Conservation (phyloP, 2,888 invertebrate genomes). For the Dolichomitus sp. region DNA sequence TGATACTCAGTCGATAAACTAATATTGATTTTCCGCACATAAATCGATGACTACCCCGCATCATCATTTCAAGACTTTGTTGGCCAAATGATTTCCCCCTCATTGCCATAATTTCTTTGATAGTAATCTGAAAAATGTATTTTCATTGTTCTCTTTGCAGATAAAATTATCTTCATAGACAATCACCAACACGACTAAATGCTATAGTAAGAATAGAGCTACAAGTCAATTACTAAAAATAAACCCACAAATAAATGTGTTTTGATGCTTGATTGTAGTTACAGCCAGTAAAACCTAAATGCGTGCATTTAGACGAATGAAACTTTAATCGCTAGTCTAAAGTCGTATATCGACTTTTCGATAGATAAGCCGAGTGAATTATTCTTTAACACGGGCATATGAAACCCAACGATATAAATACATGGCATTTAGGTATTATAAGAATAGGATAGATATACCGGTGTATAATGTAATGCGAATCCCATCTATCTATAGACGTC, state of each 20-base stretch:
- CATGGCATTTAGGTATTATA: background rate
- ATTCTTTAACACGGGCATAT: background rate
- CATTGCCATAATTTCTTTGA: no score
- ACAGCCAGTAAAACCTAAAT: background rate
- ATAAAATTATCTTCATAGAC: no score
- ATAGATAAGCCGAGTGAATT: background rate
- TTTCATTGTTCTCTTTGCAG: no score
- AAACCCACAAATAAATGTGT: background rate
- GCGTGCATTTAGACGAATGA: background rate
- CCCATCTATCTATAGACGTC: background rate
- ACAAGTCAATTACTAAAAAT: background rate
- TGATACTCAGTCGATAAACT: no score
- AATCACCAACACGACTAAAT: background rate
- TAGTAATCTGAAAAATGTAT: no score
- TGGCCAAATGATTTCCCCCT: no score
- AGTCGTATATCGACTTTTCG: background rate
- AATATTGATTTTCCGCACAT: no score
- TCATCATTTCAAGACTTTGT: no score
- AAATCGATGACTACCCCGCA: no score
- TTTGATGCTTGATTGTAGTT: no score
- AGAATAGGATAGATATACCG: conserved; percentile 7
- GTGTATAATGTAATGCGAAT: background rate
- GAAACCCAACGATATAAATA: conserved; percentile 6
- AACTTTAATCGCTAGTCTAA: background rate
- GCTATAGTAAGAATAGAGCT: background rate